A percentile compares a stretch with the other conserved stretches of the same genome.
phyloP scores from a whole-genome alignment of 2,113 vertebrate species.

The Syngnathus floridae region DNA sequence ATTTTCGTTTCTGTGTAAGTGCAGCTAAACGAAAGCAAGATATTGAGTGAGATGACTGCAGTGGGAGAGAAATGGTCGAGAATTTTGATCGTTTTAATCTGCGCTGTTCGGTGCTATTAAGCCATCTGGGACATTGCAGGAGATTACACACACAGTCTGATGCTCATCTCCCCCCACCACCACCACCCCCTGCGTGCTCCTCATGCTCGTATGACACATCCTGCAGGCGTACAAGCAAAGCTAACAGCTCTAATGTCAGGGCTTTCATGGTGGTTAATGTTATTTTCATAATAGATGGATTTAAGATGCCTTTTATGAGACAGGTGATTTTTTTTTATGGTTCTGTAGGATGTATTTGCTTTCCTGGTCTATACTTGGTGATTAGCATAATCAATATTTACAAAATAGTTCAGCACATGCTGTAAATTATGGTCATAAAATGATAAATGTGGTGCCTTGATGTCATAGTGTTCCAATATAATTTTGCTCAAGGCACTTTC shows the following conservation, averaged over 20 bases:
- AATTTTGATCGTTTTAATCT: conserved; percentile 68
- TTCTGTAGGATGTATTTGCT: background rate
- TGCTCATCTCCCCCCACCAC: conserved; percentile 48
- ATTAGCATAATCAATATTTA: background rate
- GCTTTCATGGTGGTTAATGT: background rate
- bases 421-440: background rate
- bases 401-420: background rate
- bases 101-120: conserved; percentile 53
- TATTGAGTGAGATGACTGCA: conserved; percentile 17
- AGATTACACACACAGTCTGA: conserved; percentile 62
- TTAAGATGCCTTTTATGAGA: background rate
- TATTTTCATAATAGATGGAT: background rate
- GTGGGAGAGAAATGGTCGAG: conserved; percentile 35
- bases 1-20: background rate
- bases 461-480: background rate
- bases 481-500: background rate
- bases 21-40: conserved; percentile 8
- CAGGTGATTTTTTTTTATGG: background rate
- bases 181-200: background rate
- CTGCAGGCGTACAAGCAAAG: conserved; percentile 2
- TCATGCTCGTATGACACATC: conserved; percentile 26
- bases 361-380: background rate
- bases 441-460: background rate
- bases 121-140: conserved; percentile 71
- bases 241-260: conserved; percentile 12